phyloP scores from a whole-genome alignment of 1,140 invertebrate genomes.

The Drosophila eugracilis region DNA sequence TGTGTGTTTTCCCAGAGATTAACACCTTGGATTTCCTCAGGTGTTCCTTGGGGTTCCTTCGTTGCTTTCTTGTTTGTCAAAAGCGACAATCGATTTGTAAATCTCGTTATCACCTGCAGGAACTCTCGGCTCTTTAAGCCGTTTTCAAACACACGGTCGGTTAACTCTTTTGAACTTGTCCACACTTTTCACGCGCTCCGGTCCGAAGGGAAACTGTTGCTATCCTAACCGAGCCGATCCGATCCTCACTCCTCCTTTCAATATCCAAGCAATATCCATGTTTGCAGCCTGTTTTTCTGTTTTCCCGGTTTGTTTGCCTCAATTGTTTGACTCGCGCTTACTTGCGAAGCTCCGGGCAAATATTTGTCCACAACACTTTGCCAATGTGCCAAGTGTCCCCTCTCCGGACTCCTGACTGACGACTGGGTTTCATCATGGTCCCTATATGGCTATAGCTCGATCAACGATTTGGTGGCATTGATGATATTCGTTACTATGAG shows the following conservation, averaged over 20 bases:
- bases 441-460: constrained; percentile 1
- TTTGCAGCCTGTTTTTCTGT: constrained; percentile 42
- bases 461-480: constrained; percentile 16
- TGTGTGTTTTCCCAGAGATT: constrained; percentile 34
- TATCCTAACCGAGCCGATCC: background rate
- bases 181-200: constrained; percentile 57
- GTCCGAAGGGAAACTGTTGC: constrained; percentile 45
- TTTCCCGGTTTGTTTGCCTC: constrained; percentile 54
- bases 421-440: constrained; percentile 17
- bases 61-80: constrained; percentile 50
- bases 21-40: constrained; percentile 47
- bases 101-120: constrained; percentile 74
- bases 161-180: constrained; percentile 64
- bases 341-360: constrained; percentile 79
- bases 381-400: constrained; percentile 75
- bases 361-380: constrained; percentile 80
- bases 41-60: constrained; percentile 32
- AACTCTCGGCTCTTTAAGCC: constrained; percentile 52
- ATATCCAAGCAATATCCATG: constrained; percentile 25
- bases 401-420: constrained; percentile 5
- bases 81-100: constrained; percentile 79
- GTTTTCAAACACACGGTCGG: constrained; percentile 68
- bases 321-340: constrained; percentile 81
- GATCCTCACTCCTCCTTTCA: constrained; percentile 6
- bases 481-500: background rate